Conservation (phyloP, 2,113 vertebrate genomes). For the Narcine bancroftii region DNA sequence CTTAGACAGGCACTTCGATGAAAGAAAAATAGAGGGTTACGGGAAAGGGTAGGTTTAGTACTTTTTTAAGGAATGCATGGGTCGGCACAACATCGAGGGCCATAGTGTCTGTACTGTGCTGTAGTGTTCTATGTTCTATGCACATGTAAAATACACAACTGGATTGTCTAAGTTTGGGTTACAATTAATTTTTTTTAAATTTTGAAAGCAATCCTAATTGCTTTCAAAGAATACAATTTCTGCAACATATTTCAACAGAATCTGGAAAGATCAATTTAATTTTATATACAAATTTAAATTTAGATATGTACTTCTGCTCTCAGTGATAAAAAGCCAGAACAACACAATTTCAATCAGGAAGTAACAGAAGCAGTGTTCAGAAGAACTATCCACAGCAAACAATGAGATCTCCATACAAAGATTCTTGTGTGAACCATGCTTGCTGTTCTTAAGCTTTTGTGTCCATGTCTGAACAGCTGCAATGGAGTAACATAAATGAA, state of each 20-base stretch:
- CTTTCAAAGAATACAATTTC: background rate
- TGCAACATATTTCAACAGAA: background rate
- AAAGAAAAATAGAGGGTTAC: no score
- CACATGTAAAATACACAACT: background rate
- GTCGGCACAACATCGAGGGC: no score
- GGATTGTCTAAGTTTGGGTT: background rate
- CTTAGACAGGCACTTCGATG: no score
- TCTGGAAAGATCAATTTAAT: background rate
- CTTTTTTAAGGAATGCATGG: no score
- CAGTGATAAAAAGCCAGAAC: background rate
- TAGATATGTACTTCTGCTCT: background rate
- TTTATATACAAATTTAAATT: background rate
- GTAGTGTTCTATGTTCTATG: no score
- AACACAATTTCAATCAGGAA: conserved; percentile 28
- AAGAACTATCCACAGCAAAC: conserved; percentile 47
- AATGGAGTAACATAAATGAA: conserved; percentile 67
- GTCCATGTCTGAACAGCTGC: conserved; percentile 62
- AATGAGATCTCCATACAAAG: conserved; percentile 52
- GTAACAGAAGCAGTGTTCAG: conserved; percentile 42
- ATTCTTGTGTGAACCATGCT: conserved; percentile 56
- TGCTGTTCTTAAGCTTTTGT: conserved; percentile 54
- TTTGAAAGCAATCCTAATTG: background rate
- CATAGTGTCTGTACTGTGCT: no score
- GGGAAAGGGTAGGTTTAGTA: no score
- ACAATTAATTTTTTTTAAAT: background rate